These are phyloP conservation scores for Otus sunia DNA, from an alignment of 2,113 vertebrate species.

Conservation along the genomic window DNA sequence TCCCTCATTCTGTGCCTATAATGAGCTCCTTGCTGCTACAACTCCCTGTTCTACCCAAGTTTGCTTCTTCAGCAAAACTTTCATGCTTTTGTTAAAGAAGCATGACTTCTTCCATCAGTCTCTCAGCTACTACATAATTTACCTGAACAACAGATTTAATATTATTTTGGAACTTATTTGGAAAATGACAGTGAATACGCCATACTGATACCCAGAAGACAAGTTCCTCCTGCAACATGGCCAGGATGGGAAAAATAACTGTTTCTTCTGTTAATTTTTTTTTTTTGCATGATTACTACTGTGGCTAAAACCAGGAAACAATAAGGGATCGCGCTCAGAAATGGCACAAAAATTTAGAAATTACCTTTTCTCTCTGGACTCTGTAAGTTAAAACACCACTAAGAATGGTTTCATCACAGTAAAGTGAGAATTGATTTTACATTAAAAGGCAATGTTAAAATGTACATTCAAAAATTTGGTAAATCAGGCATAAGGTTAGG, in stretches of 20 bases:
- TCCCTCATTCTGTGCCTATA: background rate
- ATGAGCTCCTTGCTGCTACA: background rate
- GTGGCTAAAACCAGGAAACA: background rate
- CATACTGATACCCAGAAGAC: background rate
- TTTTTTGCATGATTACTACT: background rate
- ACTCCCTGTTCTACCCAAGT: background rate
- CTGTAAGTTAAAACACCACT: background rate
- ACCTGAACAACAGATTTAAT: background rate
- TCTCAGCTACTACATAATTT: background rate
- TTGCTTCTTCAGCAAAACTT: background rate
- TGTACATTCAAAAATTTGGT: background rate
- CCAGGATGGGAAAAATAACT: background rate
- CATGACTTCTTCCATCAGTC: background rate
- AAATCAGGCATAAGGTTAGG: background rate
- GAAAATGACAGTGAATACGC: background rate
- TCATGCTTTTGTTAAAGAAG: background rate
- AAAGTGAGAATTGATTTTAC: background rate
- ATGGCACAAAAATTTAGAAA: background rate
- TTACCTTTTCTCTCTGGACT: background rate
- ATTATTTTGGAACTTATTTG: background rate
- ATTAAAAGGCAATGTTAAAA: conserved; percentile 7
- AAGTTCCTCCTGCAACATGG: background rate
- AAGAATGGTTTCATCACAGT: background rate
- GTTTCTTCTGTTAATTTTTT: background rate
- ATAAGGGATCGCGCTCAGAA: background rate